Base-by-base conservation (phyloP, 2,113 vertebrate species). In the Cyprinodon brontotheroides region DNA sequence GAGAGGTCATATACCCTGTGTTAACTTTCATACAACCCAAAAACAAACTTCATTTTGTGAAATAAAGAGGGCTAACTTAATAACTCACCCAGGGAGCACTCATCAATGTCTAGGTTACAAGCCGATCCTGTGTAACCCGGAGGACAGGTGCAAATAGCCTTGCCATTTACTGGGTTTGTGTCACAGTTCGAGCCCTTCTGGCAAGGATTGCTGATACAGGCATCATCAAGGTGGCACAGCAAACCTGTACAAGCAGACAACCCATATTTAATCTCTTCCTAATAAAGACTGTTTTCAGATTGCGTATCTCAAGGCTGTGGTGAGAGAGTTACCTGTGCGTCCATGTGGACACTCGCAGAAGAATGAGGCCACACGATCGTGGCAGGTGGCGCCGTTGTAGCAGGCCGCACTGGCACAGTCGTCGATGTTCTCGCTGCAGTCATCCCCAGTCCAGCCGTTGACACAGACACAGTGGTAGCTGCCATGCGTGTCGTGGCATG, bases 191-290 rank as follows among this genome's bases (percentile, higher is more conserved):
- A 97, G 57, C 97, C 97, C 77, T 98, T 97, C 0, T 98, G 98
- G 91, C 98, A 99, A 0, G 98, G 98, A 70, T 98, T 99, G 89
- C 97, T 99, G 93, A 99, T 99, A 84, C 98, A 99, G 3, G 98
- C 97, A 0, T 99, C 97, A 0, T 98, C 94, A 0, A 99, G 94
- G 90, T 99, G 98, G 86, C 98, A 99, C 14, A 99, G 92, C 79
- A 99, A 87, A 71, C 98, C 98, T 99, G 85, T 20, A 22, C 41
- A 61, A 50, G 40, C 0, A 1, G 63, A 72, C 3, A 61, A 6
- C 13, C 29, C 22, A 43, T 17, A 45, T 68, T 40, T 2, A 70
- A 14, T 29, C 3, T 1, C 4, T 22, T 29, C 1, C 38, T 20
- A 29, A 36, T 40, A 15, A 10, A 47, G 37, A 20, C 13, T 40